phyloP scores from a whole-genome alignment of 2,888 invertebrate species.

The Stramonita haemastoma region DNA sequence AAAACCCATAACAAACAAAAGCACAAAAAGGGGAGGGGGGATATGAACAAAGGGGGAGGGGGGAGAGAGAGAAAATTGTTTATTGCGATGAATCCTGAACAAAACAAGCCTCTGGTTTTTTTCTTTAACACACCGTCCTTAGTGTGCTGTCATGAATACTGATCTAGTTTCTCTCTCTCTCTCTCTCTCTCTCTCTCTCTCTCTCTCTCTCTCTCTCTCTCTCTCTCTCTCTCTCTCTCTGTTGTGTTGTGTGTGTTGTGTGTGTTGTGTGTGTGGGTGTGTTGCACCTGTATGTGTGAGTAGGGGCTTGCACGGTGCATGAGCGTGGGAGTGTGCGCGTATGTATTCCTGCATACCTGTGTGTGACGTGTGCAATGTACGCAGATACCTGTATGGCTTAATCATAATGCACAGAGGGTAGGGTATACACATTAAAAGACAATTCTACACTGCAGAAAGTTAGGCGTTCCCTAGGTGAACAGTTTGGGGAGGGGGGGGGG shows the following conservation, averaged over 20 bases:
- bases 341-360: not conserved
- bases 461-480: not conserved
- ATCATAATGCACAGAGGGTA: not conserved
- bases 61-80: fast-evolving
- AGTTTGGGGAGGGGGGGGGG: not conserved
- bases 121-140: not conserved
- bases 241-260: not conserved
- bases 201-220: too few relatives aligned
- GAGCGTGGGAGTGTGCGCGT: not conserved
- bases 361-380: not conserved
- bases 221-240: not conserved
- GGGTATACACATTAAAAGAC: not conserved
- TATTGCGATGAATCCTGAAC: too few relatives aligned
- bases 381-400: too few relatives aligned
- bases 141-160: too few relatives aligned
- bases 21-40: not conserved
- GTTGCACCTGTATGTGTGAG: not conserved
- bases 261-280: not conserved
- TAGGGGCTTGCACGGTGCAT: not conserved
- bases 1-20: too few relatives aligned
- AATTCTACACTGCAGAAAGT: not conserved
- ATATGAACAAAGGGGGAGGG: not conserved
- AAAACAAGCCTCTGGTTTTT: not conserved
- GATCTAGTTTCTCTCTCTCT: not conserved
- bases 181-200: too few relatives aligned